phyloP scores from a whole-genome alignment of 2,797 vertebrate species.

The Squalus acanthias region DNA sequence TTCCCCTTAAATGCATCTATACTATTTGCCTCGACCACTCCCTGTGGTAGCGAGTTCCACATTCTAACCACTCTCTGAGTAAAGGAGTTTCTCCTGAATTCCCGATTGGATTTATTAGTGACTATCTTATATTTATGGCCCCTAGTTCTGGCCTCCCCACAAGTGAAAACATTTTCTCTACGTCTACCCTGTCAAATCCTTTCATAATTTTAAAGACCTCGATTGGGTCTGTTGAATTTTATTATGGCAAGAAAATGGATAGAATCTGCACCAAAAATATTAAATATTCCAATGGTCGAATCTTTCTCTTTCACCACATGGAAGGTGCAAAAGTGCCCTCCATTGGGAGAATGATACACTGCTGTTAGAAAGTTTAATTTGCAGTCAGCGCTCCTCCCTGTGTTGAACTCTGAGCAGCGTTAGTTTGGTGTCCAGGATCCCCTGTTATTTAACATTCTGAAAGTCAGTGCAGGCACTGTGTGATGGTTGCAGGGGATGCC shows the following conservation, averaged over 20 bases:
- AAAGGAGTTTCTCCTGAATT: too few relatives aligned
- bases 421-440: background rate
- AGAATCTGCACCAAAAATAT: background rate
- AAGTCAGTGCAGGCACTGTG: background rate
- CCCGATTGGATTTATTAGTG: too few relatives aligned
- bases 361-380: background rate
- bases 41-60: too few relatives aligned
- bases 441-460: background rate
- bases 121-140: too few relatives aligned
- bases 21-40: too few relatives aligned
- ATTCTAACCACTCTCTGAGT: too few relatives aligned
- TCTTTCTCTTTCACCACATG: background rate
- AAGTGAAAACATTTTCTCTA: background rate
- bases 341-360: background rate
- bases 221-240: background rate
- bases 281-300: background rate
- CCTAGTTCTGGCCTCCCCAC: too few relatives aligned
- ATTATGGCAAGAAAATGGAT: background rate
- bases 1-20: too few relatives aligned
- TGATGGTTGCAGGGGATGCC: background rate
- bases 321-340: background rate
- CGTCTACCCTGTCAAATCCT: too few relatives aligned
- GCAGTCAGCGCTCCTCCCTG: background rate
- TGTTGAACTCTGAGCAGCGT: background rate
- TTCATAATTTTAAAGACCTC: too few relatives aligned